Base-by-base conservation (phyloP, 1,140 invertebrate genomes). In the Drosophila sucinea region DNA sequence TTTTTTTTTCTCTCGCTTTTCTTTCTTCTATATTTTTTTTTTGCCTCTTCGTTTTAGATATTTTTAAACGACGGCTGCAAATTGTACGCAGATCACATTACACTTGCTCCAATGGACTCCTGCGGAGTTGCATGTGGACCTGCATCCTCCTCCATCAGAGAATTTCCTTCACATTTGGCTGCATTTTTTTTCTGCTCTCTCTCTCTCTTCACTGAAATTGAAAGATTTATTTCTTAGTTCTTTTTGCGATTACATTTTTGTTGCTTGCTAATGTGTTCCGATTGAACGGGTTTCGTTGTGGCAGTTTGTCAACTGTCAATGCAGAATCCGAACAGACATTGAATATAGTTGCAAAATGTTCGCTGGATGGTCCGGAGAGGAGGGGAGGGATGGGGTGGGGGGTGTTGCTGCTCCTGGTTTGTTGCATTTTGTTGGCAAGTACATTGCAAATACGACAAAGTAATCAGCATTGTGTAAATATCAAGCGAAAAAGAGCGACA, bases 151-250 rank as follows among this genome's bases (percentile, higher is more conserved):
- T 73, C 60, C 71, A 51, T 77, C 70, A 70, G 68, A 57, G 77
- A 79, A 84, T 89, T 78, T 51, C 77, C 84, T 84, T 84, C 65
- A 87, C 84, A 89, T 84, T 89, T 79, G 77, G 72, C 66, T 83
- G 84, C 84, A 84, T 76, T 89, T 79, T 64, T 66, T 30, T 75
- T 7, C 17, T 17, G 17, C 0, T 0, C n/a, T n/a, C 56, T 67
- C 0, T 0, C n/a, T n/a, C 56, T 67, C 57, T 63, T 57, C 68
- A 75, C 67, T 87, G 70, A 89, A 89, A 89, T 89, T 90, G 84
- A 89, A 89, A 89, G 84, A 89, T 89, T 89, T 89, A 89, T 89
- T 89, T 90, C 81, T 89, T 89, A 89, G 77, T 90, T 89, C 74
- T 63, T 68, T 79, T 68, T 79, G 64, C 77, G 84, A 89, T 89